phyloP scores from a whole-genome alignment of 2,888 invertebrate species.

The Thecocarcelia acutangulata region DNA sequence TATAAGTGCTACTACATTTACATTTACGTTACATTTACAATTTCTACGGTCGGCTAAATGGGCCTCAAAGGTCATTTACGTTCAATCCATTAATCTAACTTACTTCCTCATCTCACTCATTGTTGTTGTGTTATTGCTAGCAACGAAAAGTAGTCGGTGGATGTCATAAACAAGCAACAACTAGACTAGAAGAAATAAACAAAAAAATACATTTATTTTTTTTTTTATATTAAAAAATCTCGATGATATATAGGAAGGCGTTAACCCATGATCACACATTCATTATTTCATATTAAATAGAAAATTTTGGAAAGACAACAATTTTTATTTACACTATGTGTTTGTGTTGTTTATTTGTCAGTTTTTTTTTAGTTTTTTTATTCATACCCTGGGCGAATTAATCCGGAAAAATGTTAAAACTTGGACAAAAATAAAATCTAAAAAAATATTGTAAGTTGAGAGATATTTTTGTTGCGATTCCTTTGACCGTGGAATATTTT shows the following conservation, averaged over 20 bases:
- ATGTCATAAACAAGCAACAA: constrained; percentile 42
- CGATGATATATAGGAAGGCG: constrained; percentile 71
- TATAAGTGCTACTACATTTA: too few relatives aligned
- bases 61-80: too few relatives aligned
- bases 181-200: constrained; percentile 18
- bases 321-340: constrained; percentile 41
- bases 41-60: too few relatives aligned
- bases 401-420: constrained; percentile 1
- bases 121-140: neutral
- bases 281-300: constrained; percentile 33
- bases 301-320: constrained; percentile 11
- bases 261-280: constrained; percentile 71
- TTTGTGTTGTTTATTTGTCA: constrained; percentile 51
- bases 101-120: constrained; percentile 41
- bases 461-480: constrained; percentile 28
- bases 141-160: constrained; percentile 38
- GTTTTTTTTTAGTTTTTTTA: constrained; percentile 48
- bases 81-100: constrained; percentile 38
- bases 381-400: constrained; percentile 50
- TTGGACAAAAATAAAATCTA: constrained; percentile 21
- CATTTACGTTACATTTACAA: too few relatives aligned
- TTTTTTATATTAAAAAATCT: constrained; percentile 44
- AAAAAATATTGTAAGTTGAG: constrained; percentile 41
- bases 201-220: constrained; percentile 14
- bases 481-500: too few relatives aligned